Base-by-base conservation (phyloP, 2,113 vertebrate genomes). In the Coptodon rendalli region DNA sequence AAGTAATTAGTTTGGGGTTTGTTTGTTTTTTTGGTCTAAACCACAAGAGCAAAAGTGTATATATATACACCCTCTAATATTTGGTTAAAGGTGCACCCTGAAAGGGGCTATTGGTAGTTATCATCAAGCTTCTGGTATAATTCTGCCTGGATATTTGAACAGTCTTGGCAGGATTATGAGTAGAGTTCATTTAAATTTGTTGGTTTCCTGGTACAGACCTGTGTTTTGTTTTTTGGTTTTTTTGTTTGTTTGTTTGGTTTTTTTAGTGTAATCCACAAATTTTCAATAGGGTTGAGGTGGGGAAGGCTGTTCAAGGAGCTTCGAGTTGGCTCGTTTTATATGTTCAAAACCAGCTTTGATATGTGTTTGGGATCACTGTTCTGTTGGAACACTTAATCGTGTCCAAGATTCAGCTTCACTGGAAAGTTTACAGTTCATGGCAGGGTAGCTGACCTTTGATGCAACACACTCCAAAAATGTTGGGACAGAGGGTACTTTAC, bases 141-240 rank as follows among this genome's bases (percentile, higher is more conserved):
- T 38, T 68, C 10, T 68, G 34, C 36, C n/a, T 71, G n/a, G 66
- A 71, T 71, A 43, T 71, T 71, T 43, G 66, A 71, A 40, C 36
- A 24, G 5, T 43, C 34, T 22, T 40, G n/a, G 12, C 10, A 71
- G n/a, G 14, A 71, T 71, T 71, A 36, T n/a, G 59, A 24, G 66
- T 16, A 43, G n/a, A 71, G n/a, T 24, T 71, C n/a, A 9, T 12
- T 66, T 12, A 38, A 66, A 13, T 5, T 34, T 11, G 6, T 66
- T 38, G 34, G 17, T 66, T 24, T 71, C 12, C 36, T 40, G n/a
- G 63, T 22, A 6, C 36, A 71, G 36, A 40, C 36, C 63, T 22
- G 5, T 22, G 1, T 14, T 16, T 2, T 3, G 22, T 14, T 6
- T 2, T 9, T 3, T 2, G n/a, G n/a, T 0, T 3, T 3, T 5